Percentiles rank a stretch among this genome's conserved stretches.
These are phyloP conservation scores for Steatornis caripensis DNA, from an alignment of 2,113 vertebrate genomes.

Conservation along the genomic window DNA sequence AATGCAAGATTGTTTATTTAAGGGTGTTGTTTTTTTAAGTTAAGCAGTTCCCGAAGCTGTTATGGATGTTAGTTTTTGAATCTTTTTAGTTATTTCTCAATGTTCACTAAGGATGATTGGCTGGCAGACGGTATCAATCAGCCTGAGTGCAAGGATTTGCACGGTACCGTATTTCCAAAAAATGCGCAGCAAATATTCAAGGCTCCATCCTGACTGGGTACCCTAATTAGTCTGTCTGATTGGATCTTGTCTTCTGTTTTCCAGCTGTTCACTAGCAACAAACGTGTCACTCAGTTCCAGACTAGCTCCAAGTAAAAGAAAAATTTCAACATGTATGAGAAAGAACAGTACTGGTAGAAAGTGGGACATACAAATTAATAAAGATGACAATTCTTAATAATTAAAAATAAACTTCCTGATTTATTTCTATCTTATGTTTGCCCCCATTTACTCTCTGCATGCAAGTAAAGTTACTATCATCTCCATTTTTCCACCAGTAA, in stretches of 20 bases:
- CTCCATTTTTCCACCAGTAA: neutral
- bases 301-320: neutral
- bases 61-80: neutral
- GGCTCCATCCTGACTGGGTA: neutral
- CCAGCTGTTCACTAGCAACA: neutral
- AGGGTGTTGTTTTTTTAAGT: neutral
- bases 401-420: neutral
- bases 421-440: neutral
- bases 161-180: neutral
- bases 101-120: neutral
- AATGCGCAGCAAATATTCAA: slow-evolving; percentile 15
- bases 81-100: neutral
- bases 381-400: neutral
- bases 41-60: neutral
- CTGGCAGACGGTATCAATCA: slow-evolving; percentile 18
- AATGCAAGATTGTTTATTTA: neutral
- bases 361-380: neutral
- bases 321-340: neutral
- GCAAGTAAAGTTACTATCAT: neutral
- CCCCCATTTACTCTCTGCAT: neutral
- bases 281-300: neutral
- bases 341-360: neutral
- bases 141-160: neutral
- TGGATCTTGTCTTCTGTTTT: slow-evolving; percentile 29
- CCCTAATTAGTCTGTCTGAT: slow-evolving; percentile 27